Evolutionary conservation across 35 echinoderm and acorn worm species (phyloP), one percentile per base, ranked within the genome.

Genomic region (Acanthaster planci): DNA sequence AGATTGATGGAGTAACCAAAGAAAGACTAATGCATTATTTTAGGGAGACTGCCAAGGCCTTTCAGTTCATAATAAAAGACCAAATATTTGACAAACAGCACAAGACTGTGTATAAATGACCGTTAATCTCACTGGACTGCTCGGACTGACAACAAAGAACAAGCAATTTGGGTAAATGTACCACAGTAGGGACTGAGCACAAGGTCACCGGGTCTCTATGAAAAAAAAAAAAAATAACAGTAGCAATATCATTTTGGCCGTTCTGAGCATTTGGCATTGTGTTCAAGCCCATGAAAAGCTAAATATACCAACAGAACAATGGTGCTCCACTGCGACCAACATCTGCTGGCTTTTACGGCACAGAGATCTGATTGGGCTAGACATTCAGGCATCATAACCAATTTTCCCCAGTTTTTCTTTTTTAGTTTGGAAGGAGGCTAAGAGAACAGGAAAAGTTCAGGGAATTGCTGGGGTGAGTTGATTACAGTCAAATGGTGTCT

Each of bases 401-500:
- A 47, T 12, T 47, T 47, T 47, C 12, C 42, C 4, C 4, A 12
- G 42, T 47, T 47, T 47, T 47, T 12, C 4, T 47, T 47, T 47
- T 47, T 47, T 47, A 12, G 12, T 47, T 47, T 47, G 12, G 64
- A 72, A 34, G 34, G 26, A 29, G 64, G 14, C 23, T 21, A 72
- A 22, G 60, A 23, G 64, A 34, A 7, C 21, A 34, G 29, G 23
- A 34, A 26, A 6, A 26, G 19, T 59, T 59, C 56, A n/a, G 2
- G 17, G 56, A 59, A 59, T 59, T 18, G n/a, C 19, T 26, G 34
- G 64, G 30, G 21, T 72, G 34, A 26, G 64, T 72, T 72, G 30
- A 72, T 72, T 72, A 72, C 34, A 72, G 23, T 26, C 22, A 10
- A 29, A 72, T 72, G 64, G 64, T 72, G 64, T 72, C 64, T 72